A percentile compares a stretch with the other conserved stretches of the same genome.
Evolutionary conservation across 2,113 vertebrate species (phyloP).

Genomic region (Psammodynastes pulverulentus): DNA sequence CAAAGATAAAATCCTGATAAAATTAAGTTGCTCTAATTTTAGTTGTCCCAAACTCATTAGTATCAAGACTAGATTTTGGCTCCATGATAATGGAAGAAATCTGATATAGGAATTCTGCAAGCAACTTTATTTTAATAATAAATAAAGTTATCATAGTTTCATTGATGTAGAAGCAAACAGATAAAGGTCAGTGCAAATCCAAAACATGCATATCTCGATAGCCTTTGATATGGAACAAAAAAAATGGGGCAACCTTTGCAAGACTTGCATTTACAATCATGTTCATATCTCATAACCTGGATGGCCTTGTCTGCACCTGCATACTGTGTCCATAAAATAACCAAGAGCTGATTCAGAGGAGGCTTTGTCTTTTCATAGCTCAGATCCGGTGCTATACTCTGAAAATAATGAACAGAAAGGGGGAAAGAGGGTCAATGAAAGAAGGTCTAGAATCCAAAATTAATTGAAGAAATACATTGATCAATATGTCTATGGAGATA

Average conservation of each 20-base stretch:
- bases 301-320: background rate
- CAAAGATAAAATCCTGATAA: background rate
- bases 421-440: constrained; percentile 23
- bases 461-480: background rate
- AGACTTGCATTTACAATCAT: background rate
- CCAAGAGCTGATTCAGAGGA: background rate
- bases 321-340: background rate
- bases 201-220: constrained; percentile 37
- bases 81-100: background rate
- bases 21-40: background rate
- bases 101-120: constrained; percentile 13
- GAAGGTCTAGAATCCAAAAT: background rate
- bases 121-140: constrained; percentile 37
- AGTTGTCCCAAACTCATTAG: background rate
- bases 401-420: constrained; percentile 35
- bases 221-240: constrained; percentile 3
- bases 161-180: constrained; percentile 42
- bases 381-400: background rate
- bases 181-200: constrained; percentile 55
- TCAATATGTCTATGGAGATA: too few relatives aligned
- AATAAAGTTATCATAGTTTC: constrained; percentile 16
- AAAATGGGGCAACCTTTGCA: constrained; percentile 36
- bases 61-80: background rate
- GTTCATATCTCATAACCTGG: background rate
- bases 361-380: background rate